Base-by-base conservation (phyloP, 2,888 invertebrate species). In the Coleophora deauratella region DNA sequence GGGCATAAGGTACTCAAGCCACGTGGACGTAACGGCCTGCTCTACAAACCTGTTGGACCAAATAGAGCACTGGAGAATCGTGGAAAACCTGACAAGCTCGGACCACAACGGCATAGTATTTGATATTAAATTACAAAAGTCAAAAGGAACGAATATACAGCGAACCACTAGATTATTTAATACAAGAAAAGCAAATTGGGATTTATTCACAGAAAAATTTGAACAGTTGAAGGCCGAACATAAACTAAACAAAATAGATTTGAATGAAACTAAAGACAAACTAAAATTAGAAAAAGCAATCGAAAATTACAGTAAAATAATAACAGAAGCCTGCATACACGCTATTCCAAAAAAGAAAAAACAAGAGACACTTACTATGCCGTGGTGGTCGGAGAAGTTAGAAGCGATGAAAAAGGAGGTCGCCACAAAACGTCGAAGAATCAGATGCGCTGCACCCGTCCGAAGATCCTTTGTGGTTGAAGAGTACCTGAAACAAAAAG, bases 21-120 rank as follows among this genome's bases (percentile, higher is more conserved):
- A 30, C 9, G 54, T 59, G 0, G 59, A 59, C 32, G 27, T 61
- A 0, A 58, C 59, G 6, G 51, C 52, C 0, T 56, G 57, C 38
- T 40, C 54, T 0, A 3, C 8, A 1, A 43, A 45, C 0, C 1
- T 54, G 2, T 31, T 54, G 0, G 35, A 30, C 9, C 2, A 38
- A 7, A 32, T 55, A 0, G 48, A 46, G 0, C 4, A 31, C 2
- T 2, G 3, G 31, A 10, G n/a, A n/a, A n/a, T n/a, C n/a, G n/a
- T n/a, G n/a, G n/a, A n/a, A n/a, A n/a, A n/a, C 10, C 6, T 31
- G 1, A 31, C 31, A 4, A 31, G 31, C 31, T 31, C 31, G 31
- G 31, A 31, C 31, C 31, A 31, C 10, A 31, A 31, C 9, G 10
- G 31, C 7, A 31, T 31, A 7, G 1, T 31, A 1, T 31, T 31